Evolutionary conservation across 2,797 vertebrate species (phyloP).

Genomic region (Sebastes taczanowskii): DNA sequence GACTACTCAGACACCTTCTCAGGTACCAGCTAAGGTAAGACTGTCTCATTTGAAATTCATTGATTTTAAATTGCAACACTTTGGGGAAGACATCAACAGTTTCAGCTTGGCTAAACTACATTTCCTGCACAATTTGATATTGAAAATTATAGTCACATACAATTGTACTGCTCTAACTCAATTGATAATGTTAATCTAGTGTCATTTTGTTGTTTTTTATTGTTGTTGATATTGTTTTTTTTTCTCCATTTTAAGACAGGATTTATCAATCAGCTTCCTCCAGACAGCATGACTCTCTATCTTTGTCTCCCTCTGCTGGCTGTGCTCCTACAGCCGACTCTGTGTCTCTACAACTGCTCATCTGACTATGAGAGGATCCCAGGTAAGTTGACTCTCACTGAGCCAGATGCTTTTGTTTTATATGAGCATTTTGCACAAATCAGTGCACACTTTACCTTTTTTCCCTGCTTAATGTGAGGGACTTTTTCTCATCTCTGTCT

Average conservation of each 20-base stretch:
- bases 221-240: not conserved
- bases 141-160: not conserved
- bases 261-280: not conserved
- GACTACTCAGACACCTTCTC: constrained; percentile 32
- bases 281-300: constrained; percentile 41
- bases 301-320: constrained; percentile 71
- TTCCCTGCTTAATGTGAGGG: not conserved
- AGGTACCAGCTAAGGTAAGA: constrained; percentile 63
- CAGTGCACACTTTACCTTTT: not conserved
- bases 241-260: not conserved
- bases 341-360: constrained; percentile 79
- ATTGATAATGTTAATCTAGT: not conserved
- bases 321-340: constrained; percentile 61
- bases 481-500: not conserved
- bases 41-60: not conserved
- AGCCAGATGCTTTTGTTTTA: not conserved
- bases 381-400: constrained; percentile 44
- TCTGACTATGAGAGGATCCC: constrained; percentile 73
- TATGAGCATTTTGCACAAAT: not conserved
- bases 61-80: not conserved
- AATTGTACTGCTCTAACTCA: not conserved
- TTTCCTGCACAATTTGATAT: not conserved
- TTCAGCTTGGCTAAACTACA: not conserved
- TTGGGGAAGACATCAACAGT: not conserved
- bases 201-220: not conserved